Evolutionary conservation across 2,888 invertebrate species (phyloP).

Genomic region (Cerastis leucographa): DNA sequence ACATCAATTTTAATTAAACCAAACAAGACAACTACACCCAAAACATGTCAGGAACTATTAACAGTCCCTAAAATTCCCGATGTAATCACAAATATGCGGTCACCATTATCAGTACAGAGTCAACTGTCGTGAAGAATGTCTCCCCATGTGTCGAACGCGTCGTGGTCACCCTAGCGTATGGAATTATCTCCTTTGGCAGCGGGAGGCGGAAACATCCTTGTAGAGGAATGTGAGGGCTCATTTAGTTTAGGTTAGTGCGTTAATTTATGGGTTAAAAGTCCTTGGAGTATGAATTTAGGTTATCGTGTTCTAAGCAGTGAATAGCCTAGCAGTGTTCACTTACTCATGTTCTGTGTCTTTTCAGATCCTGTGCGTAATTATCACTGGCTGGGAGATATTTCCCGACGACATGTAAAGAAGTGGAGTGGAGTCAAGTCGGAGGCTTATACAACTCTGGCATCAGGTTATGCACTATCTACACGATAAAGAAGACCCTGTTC

Average conservation of each 20-base stretch:
- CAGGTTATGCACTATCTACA: too few relatives aligned
- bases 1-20: constrained; percentile 57
- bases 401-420: too few relatives aligned
- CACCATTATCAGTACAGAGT: constrained; percentile 56
- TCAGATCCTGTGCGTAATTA: too few relatives aligned
- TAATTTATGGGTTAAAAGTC: constrained; percentile 13
- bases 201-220: constrained; percentile 60
- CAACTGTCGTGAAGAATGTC: constrained; percentile 58
- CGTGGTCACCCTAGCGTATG: constrained; percentile 57
- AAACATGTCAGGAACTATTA: constrained; percentile 58
- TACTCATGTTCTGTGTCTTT: too few relatives aligned
- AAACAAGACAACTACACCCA: constrained; percentile 55
- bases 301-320: too few relatives aligned
- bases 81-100: constrained; percentile 61
- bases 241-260: background rate
- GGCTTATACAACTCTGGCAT: too few relatives aligned
- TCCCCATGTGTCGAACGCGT: constrained; percentile 47
- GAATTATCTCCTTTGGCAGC: constrained; percentile 70
- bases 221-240: constrained; percentile 29
- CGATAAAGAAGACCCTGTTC: too few relatives aligned
- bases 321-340: too few relatives aligned
- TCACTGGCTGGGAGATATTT: too few relatives aligned
- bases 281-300: background rate
- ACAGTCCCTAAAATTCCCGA: constrained; percentile 54
- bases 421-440: too few relatives aligned